phyloP scores from a whole-genome alignment of 2,113 vertebrate genomes.

The Callocephalon fimbriatum region DNA sequence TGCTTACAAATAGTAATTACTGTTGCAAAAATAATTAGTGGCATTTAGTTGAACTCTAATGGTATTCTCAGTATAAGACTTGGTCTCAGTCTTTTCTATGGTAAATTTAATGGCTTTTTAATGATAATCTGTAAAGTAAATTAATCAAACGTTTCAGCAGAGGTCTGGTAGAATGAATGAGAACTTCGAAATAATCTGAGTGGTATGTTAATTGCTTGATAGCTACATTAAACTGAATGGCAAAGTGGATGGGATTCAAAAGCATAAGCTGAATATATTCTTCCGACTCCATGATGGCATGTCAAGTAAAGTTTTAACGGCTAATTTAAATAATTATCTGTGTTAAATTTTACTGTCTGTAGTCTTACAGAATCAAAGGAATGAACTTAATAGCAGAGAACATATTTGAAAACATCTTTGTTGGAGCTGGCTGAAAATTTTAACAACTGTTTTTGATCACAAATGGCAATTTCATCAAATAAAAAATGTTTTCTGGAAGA shows the following conservation, averaged over 20 bases:
- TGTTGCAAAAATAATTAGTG: slow-evolving; percentile 17
- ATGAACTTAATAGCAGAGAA: slow-evolving; percentile 35
- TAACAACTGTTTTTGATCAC: not conserved
- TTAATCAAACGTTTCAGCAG: slow-evolving; percentile 11
- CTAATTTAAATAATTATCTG: slow-evolving; percentile 27
- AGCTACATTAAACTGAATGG: slow-evolving; percentile 60
- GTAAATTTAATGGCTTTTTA: slow-evolving; percentile 52
- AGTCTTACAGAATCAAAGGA: slow-evolving; percentile 29
- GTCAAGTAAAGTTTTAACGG: slow-evolving; percentile 3
- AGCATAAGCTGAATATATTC: slow-evolving; percentile 25
- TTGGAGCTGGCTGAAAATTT: slow-evolving; percentile 16
- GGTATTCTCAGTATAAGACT: not conserved
- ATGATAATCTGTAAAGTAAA: slow-evolving; percentile 34
- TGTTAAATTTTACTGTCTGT: slow-evolving; percentile 58
- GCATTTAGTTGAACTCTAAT: slow-evolving; percentile 31
- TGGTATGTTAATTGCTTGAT: slow-evolving; percentile 50
- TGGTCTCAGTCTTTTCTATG: not conserved
- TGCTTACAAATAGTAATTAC: not conserved
- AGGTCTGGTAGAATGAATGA: slow-evolving; percentile 31
- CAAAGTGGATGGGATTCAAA: slow-evolving; percentile 5
- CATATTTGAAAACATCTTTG: slow-evolving; percentile 49
- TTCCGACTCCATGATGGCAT: not conserved
- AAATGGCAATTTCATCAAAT: not conserved
- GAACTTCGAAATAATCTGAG: slow-evolving; percentile 35
- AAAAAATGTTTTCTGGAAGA: not conserved